A percentile compares a stretch with the other conserved stretches of the same genome.
phyloP scores from a whole-genome alignment of 2,113 vertebrate genomes.

The Centropristis striata region DNA sequence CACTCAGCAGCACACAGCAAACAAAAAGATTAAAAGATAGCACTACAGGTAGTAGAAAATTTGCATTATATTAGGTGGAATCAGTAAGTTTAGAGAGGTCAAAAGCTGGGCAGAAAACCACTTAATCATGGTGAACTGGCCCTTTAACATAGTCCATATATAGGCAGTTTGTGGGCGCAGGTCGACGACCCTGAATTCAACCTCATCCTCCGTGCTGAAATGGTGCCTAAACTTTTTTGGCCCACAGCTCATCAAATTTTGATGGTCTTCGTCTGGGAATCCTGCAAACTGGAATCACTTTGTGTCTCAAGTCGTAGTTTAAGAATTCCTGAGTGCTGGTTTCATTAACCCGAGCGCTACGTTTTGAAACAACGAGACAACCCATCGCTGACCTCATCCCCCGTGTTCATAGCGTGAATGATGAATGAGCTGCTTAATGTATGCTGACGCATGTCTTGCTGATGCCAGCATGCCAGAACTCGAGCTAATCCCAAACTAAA shows the following conservation, averaged over 20 bases:
- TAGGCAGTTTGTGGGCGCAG: background rate
- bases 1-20: too few relatives aligned
- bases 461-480: constrained; percentile 53
- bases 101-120: background rate
- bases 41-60: too few relatives aligned
- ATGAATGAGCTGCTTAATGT: constrained; percentile 68
- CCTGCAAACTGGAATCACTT: constrained; percentile 13
- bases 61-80: too few relatives aligned
- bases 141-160: background rate
- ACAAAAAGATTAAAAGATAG: background rate
- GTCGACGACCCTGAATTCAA: constrained; percentile 1
- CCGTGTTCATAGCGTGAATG: constrained; percentile 58
- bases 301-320: constrained; percentile 5
- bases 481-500: constrained; percentile 58
- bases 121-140: background rate
- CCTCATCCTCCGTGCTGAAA: background rate
- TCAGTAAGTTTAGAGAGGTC: background rate
- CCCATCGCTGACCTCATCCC: constrained; percentile 57
- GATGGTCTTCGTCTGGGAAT: constrained; percentile 7
- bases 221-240: constrained; percentile 1
- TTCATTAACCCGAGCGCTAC: constrained; percentile 43
- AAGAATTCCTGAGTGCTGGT: constrained; percentile 26
- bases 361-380: constrained; percentile 37
- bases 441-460: constrained; percentile 70
- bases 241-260: constrained; percentile 37